Conservation (phyloP, 1,140 invertebrate species). For the Maconellicoccus hirsutus region DNA sequence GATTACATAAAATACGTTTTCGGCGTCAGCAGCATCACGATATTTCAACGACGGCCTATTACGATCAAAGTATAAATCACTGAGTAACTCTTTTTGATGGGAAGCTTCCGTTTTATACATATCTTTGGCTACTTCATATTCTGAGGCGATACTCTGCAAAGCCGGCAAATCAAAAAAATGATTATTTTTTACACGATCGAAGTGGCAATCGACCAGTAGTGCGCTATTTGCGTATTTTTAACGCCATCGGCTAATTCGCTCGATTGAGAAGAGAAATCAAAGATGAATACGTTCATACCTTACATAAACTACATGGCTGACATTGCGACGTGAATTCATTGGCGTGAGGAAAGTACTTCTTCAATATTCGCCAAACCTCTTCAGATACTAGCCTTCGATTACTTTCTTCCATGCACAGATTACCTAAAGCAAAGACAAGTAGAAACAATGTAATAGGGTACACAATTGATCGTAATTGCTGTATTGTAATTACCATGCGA, state of each 20-base stretch:
- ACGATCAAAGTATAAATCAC: slow-evolving; percentile 24
- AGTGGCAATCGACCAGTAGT: slow-evolving; percentile 4
- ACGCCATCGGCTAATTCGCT: neutral
- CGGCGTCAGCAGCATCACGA: neutral
- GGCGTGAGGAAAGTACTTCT: slow-evolving; percentile 29
- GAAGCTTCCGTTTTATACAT: slow-evolving; percentile 26
- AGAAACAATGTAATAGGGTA: neutral
- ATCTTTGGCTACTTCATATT: slow-evolving; percentile 28
- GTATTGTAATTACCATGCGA: neutral
- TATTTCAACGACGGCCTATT: slow-evolving; percentile 25
- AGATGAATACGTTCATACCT: slow-evolving; percentile 28
- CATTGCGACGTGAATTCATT: slow-evolving; percentile 27
- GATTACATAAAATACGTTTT: slow-evolving; percentile 25
- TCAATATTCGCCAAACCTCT: slow-evolving; percentile 29
- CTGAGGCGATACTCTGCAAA: slow-evolving; percentile 27
- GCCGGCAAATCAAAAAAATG: neutral
- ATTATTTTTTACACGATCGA: neutral
- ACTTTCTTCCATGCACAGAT: slow-evolving; percentile 28
- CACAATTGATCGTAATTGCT: neutral
- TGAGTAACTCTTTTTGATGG: slow-evolving; percentile 28
- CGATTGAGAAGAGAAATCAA: too few species aligned
- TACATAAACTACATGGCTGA: slow-evolving; percentile 28
- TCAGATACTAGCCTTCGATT: slow-evolving; percentile 28
- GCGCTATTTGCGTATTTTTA: neutral
- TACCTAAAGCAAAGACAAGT: slow-evolving; percentile 23